Base-by-base conservation (phyloP, 2,113 vertebrate species). In the Okapia johnstoni region DNA sequence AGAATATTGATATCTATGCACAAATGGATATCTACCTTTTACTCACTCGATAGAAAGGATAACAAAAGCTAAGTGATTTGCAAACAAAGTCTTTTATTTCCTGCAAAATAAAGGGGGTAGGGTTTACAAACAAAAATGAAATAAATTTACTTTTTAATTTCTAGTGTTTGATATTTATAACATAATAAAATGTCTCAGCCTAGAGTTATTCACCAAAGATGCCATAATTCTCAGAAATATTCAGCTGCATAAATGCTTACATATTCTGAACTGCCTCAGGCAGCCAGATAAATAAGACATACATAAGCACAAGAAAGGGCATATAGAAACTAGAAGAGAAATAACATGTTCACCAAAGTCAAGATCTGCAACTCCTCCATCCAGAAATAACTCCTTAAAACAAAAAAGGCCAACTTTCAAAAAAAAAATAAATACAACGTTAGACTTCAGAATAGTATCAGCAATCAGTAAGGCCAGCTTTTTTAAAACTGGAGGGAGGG, bases 281-380 rank as follows among this genome's bases (percentile, higher is more conserved):
- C 91, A 90, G 25, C n/a, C 40, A 88, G 93, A 95, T 81, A 92
- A 95, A 94, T 95, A 96, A 94, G 36, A 88, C 60, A 90, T 36
- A 79, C 6, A 54, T 5, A 81, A 85, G 87, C 85, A 84, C 48
- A 76, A 96, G 54, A 90, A 88, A 77, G 14, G 94, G 19, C 28
- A 94, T 52, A 76, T 1, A 87, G 86, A 92, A 95, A 66, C 57
- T 30, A 91, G 50, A 28, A 33, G n/a, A 55, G 28, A 93, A 83
- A 50, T 43, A 91, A 88, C 30, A 70, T 9, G 80, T 33, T 70
- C 48, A 93, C 43, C 76, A 11, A 92, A 85, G 84, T 79, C 84
- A 92, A 79, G 57, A 50, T 77, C 21, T 63, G 66, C 50, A 63
- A 83, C 8, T 60, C 16, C 7, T 43, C 52, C 17, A 85, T 40